Conservation (phyloP, 2,888 invertebrate genomes). For the Steromphala cineraria region DNA sequence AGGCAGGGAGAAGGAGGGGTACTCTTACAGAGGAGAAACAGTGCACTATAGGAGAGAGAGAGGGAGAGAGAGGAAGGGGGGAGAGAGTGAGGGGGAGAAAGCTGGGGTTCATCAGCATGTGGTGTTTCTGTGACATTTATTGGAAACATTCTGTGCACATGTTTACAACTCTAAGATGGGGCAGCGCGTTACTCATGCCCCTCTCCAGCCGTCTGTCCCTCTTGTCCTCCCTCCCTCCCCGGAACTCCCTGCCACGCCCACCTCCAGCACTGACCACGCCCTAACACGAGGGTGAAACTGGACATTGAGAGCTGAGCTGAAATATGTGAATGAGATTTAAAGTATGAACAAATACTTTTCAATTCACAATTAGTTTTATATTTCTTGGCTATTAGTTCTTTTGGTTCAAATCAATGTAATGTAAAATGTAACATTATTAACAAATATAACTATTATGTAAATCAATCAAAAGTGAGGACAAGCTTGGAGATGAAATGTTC, state of each 20-base stretch:
- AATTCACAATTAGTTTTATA: too few relatives aligned
- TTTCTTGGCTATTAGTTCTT: too few relatives aligned
- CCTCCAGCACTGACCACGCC: too few relatives aligned
- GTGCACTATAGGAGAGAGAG: neutral
- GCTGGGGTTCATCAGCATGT: neutral
- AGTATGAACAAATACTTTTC: too few relatives aligned
- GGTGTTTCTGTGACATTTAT: conserved; percentile 14
- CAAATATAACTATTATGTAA: too few relatives aligned
- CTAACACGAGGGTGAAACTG: too few relatives aligned
- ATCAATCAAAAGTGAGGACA: too few relatives aligned
- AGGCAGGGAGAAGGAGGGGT: neutral
- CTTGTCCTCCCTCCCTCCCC: neutral
- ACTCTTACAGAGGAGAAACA: neutral
- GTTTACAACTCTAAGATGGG: conserved; percentile 3
- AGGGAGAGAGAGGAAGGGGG: neutral
- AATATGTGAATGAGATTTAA: too few relatives aligned
- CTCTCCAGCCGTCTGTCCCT: neutral
- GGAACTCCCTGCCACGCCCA: neutral
- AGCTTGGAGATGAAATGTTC: too few relatives aligned
- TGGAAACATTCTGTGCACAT: conserved; percentile 14
- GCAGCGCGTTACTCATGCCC: neutral
- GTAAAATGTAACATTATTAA: too few relatives aligned
- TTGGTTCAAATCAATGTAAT: too few relatives aligned
- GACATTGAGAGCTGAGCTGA: too few relatives aligned
- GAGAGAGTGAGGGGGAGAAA: neutral